Evolutionary conservation across 2,113 vertebrate species (phyloP), one percentile per base, ranked within the genome.

Genomic region (Pseudolaguvia tuberculata): DNA sequence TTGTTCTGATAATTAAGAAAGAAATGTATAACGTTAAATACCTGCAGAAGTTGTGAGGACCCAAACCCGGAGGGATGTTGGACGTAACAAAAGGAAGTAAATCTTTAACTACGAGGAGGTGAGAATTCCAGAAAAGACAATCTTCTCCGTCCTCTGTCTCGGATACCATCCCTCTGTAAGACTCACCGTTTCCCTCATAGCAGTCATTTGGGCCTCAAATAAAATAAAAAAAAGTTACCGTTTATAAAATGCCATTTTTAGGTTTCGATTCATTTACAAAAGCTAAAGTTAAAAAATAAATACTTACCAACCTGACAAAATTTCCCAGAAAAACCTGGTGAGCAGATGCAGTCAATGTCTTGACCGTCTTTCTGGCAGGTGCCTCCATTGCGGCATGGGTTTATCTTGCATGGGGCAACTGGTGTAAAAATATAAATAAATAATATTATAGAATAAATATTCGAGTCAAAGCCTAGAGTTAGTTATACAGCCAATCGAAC

Each of bases 31-130:
- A 17, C 11, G 23, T 21, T 42, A 42, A 55, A 70, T 21, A 92
- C 91, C 91, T 90, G 90, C 91, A 92, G 76, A 83, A 88, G 81
- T 91, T 92, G 80, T 92, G 90, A 23, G 68, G 84, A 17, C 90
- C 90, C 15, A 91, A 82, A 61, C 89, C 88, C 0, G 86, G 80
- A 7, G 7, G 4, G 42, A 87, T 59, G 20, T 84, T 84, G 17
- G 66, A 81, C 20, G 72, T 11, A 1, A 2, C 77, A 48, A 90
- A 85, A 15, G 88, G 88, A 78, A 88, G 31, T 0, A 0, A 4
- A 25, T 86, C 84, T 0, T 23, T 78, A 7, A 78, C 73, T 68
- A 91, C 73, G 25, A 91, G 77, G 39, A 89, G 86, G 63, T 92
- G 84, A 25, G 90, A 90, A 80, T 91, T 91, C 91, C 91, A 92